A percentile compares a stretch with the other conserved stretches of the same genome.
Conservation (phyloP, 2,888 invertebrate genomes). For the Cephus rjabovi region DNA sequence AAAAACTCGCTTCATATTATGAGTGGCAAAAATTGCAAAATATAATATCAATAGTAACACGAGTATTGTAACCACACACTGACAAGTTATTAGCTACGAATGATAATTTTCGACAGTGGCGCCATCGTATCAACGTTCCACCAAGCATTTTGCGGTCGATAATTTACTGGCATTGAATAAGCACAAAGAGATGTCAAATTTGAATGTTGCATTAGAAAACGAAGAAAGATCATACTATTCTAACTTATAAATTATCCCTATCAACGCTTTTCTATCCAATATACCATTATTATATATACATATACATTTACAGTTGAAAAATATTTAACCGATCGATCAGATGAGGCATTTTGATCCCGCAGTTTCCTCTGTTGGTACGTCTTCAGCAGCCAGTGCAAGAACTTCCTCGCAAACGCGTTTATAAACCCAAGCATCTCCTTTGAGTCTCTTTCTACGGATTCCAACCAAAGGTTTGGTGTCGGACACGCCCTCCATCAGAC, state of each 20-base stretch:
- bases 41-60: not conserved
- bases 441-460: conserved; percentile 78
- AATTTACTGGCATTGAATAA: not conserved
- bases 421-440: conserved; percentile 85
- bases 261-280: not conserved
- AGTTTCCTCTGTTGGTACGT: conserved; percentile 39
- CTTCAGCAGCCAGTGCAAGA: conserved; percentile 69
- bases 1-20: not conserved
- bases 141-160: not conserved
- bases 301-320: not conserved
- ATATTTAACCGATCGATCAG: conserved; percentile 26
- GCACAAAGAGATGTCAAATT: not conserved
- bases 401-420: conserved; percentile 83
- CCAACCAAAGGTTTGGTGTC: conserved; percentile 69
- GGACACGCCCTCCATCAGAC: conserved; percentile 67
- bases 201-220: not conserved
- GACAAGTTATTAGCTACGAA: not conserved
- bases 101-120: not conserved
- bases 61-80: not conserved
- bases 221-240: not conserved
- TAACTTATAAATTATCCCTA: not conserved
- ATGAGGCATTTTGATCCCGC: conserved; percentile 57
- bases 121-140: not conserved
- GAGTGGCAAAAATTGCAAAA: not conserved
- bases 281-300: not conserved